Base-by-base conservation (phyloP, 2,888 invertebrate species). In the Polyploca ridens region DNA sequence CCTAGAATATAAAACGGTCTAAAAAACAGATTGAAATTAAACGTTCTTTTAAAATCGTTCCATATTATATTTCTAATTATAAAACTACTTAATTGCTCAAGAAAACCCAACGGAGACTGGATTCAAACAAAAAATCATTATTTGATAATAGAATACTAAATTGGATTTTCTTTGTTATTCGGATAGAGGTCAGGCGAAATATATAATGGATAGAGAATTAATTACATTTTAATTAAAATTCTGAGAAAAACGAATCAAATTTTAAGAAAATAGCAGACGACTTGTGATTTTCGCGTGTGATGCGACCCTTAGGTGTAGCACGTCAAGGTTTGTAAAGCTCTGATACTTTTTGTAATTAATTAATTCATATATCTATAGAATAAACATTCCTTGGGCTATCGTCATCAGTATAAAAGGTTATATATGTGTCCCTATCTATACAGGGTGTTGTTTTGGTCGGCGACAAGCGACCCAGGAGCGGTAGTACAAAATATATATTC, bases 61-160 rank as follows among this genome's bases (percentile, higher is more conserved):
- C 10, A 14, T 19, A 19, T 19, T 10, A 3, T 19, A 19, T 54
- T 54, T 54, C 10, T 19, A 54, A 49, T 49, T 49, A 16, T 49
- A 46, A 46, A 46, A 46, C 46, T 46, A 46, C n/a, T 46, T 46
- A 46, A 46, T 46, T 46, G 41, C 46, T 46, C 0, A 7, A 44
- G n/a, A 19, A 54, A 54, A 19, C 54, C 54, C 54, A 54, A 3
- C 3, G n/a, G 54, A 54, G 54, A 54, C 19, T 54, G 19, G 19
- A 54, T 54, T 35, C 35, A 49, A 49, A 49, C n/a, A 54, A 49
- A 54, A 54, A 54, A 54, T 54, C 54, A 54, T 49, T 49, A 49
- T 49, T 49, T 49, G 16, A 7, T 19, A 54, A 54, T 54, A 19
- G 54, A 54, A 19, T 54, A 54, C 19, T 54, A n/a, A 54, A 54